Evolutionary conservation across 2,113 vertebrate species (phyloP), one percentile per base, ranked within the genome.

Genomic region (Triplophysa siluroides): DNA sequence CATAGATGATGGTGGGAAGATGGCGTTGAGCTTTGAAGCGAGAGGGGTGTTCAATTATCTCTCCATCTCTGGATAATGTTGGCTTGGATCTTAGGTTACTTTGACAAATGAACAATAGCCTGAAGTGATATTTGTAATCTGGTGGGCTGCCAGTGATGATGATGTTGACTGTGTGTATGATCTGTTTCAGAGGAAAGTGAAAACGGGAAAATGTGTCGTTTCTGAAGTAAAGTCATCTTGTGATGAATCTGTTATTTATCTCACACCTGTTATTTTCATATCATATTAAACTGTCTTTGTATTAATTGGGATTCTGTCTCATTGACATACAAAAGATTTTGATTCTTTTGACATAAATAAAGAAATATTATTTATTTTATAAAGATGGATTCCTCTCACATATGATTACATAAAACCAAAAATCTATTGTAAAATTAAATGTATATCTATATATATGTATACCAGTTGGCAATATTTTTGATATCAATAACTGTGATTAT

Each of bases 61-160:
- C 54, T 58, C n/a, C n/a, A 58, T 58, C 54, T 45, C 56, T 43
- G 10, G 33, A 13, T 10, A 1, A 24, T 47, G 38, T 45, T 75
- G 24, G 56, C 41, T 61, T 75, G 12, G 21, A 75, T 75, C 56
- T 75, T 62, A 19, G 56, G 24, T 75, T 75, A 62, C 33, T 19
- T 24, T 62, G 72, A 61, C 38, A 23, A 62, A 75, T 75, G 56
- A 62, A 75, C 72, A 75, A 61, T 43, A 23, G 29, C 7, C 33
- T 75, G 45, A 75, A 75, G 72, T 62, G 38, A 75, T 45, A 75
- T 75, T 45, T 62, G 56, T 41, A 75, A 62, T 56, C 56, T 75
- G 72, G 61, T 41, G 43, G 72, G 41, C 38, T 23, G 72, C 21
- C 58, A 3, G 18, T 75, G 58, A 73, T 73, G 58, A 60, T 73